phyloP scores from a whole-genome alignment of 2,113 vertebrate genomes.

The Gymnorhina tibicen region DNA sequence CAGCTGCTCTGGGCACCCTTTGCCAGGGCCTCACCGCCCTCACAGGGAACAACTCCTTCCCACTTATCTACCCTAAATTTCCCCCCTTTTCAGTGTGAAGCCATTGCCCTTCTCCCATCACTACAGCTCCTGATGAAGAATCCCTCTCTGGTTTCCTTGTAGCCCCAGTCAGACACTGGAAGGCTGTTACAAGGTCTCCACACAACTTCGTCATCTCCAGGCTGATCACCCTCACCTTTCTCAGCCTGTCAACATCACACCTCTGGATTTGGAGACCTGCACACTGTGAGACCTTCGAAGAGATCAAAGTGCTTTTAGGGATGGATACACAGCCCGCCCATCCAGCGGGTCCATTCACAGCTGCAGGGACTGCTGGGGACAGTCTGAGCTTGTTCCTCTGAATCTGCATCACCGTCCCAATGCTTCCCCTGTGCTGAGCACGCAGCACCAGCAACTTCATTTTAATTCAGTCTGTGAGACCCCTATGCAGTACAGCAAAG shows the following conservation, averaged over 20 bases:
- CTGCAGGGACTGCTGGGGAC: fast-evolving
- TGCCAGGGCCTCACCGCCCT: not conserved
- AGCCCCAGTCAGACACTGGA: not conserved
- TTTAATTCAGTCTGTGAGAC: fast-evolving
- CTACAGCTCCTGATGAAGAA: not conserved
- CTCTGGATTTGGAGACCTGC: not conserved
- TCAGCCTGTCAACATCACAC: not conserved
- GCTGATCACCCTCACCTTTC: not conserved
- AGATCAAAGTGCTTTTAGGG: not conserved
- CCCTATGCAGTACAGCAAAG: fast-evolving
- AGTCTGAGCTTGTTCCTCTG: not conserved
- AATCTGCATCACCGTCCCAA: not conserved
- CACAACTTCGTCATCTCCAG: too few species aligned
- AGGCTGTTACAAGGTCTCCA: not conserved
- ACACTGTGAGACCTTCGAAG: fast-evolving
- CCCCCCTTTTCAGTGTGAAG: not conserved
- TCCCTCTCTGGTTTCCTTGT: not conserved
- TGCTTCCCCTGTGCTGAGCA: not conserved
- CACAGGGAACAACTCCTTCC: not conserved
- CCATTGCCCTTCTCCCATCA: not conserved
- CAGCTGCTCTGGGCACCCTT: not conserved
- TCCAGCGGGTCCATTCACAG: not conserved
- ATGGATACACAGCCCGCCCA: fast-evolving
- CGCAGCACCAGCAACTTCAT: not conserved
- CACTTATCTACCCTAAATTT: not conserved